Evolutionary conservation across 2,797 vertebrate genomes (phyloP).

Genomic region (Allenopithecus nigroviridis): DNA sequence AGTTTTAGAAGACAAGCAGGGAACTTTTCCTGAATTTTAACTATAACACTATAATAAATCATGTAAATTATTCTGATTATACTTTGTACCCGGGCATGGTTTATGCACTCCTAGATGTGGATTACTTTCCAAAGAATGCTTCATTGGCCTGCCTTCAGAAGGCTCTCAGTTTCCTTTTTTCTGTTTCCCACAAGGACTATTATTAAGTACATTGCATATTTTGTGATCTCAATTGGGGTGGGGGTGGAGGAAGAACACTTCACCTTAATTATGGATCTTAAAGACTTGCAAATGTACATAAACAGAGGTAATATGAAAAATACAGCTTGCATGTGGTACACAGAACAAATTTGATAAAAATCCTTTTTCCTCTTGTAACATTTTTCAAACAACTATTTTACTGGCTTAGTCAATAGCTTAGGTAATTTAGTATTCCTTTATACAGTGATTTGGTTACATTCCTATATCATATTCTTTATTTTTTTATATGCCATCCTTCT

Average conservation of each 20-base stretch:
- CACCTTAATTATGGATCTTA: not conserved
- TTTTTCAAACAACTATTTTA: constrained; percentile 8
- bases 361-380: not conserved
- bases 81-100: not conserved
- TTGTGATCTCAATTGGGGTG: not conserved
- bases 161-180: not conserved
- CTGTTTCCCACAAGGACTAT: not conserved
- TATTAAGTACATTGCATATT: constrained; percentile 1
- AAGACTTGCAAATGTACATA: constrained; percentile 19
- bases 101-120: not conserved
- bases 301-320: not conserved
- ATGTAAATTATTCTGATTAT: constrained; percentile 14
- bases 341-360: not conserved
- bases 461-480: not conserved
- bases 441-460: constrained; percentile 14
- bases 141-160: not conserved
- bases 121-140: not conserved
- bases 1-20: constrained; percentile 36
- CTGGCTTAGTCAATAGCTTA: constrained; percentile 14
- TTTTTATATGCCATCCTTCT: not conserved
- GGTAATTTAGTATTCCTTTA: not conserved
- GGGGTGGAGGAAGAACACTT: not conserved
- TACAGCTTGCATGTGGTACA: not conserved
- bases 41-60: not conserved
- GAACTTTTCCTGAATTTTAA: not conserved